These are phyloP conservation scores for Microplitis deprimator DNA, from an alignment of 2,888 invertebrate species.

Conservation along the genomic window DNA sequence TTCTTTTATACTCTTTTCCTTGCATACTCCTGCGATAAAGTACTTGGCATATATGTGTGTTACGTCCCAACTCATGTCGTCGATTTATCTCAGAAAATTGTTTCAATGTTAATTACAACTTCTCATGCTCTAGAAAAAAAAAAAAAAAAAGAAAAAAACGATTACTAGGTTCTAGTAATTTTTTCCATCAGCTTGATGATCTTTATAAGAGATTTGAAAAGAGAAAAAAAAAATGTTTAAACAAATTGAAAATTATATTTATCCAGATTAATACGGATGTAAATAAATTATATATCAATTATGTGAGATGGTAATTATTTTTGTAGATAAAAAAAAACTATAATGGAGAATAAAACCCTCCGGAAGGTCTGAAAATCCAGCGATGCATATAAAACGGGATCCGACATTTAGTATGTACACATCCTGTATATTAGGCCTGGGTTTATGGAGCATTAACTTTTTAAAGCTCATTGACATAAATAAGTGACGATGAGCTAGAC, in stretches of 20 bases:
- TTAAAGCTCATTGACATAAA: slow-evolving; percentile 48
- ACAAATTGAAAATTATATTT: too few species aligned
- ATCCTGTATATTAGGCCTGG: slow-evolving; percentile 27
- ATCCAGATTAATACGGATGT: too few species aligned
- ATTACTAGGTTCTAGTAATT: too few species aligned
- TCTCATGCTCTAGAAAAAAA: neutral
- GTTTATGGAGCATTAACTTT: slow-evolving; percentile 46
- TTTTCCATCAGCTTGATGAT: too few species aligned
- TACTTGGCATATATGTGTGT: neutral
- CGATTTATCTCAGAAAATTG: neutral
- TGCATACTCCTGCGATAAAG: neutral
- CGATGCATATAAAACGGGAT: slow-evolving; percentile 41
- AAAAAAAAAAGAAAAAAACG: too few species aligned
- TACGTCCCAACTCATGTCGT: neutral
- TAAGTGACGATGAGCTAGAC: slow-evolving; percentile 46
- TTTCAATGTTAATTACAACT: neutral
- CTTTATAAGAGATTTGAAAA: too few species aligned
- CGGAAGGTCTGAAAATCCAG: slow-evolving; percentile 22
- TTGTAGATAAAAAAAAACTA: neutral
- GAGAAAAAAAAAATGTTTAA: too few species aligned
- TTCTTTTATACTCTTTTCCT: slow-evolving; percentile 10
- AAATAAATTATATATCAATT: too few species aligned
- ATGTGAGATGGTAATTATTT: too few species aligned
- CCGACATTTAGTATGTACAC: slow-evolving; percentile 42
- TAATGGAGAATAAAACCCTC: neutral